Evolutionary conservation across 2,113 vertebrate species (phyloP), one percentile per base, ranked within the genome.

Genomic region (Colaptes auratus): DNA sequence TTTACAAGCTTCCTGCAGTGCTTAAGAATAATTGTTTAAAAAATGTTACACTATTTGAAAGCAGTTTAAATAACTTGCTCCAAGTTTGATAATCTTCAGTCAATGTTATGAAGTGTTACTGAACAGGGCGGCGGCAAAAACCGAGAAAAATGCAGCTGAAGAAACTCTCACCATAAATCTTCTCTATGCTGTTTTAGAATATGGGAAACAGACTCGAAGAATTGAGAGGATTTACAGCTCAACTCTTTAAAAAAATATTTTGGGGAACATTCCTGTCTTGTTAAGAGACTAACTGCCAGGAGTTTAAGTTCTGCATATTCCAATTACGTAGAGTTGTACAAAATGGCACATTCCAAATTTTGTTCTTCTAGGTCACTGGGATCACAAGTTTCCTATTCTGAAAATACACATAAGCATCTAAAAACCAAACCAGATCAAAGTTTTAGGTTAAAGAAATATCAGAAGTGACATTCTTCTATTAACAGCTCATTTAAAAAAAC

Each of bases 1-100:
- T 77, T 97, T 98, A 30, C 98, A 97, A 7, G 98, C 98, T 35
- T 98, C 97, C 12, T 97, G 98, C 89, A 99, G 96, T 8, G 98
- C 99, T 99, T 95, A 23, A 93, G 83, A 74, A 76, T 1, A 93
- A 69, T 56, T 7, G 50, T 46, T 64, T 82, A 86, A 48, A 31
- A 82, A 89, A 30, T 35, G 63, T 96, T 89, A 95, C 39, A 70
- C 21, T 42, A 15, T 56, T 44, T 89, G 52, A 66, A 84, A 89
- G 65, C 19, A n/a, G 36, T 52, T 66, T 17, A 31, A 75, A 13
- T 16, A 6, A 42, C 12, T 55, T 70, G 16, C 35, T 86, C 53
- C 23, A n/a, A 50, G 28, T 63, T 72, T 12, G 4, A 9, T 58
- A 36, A 79, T 33, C 48, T 46, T 76, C 63, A 73, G 17, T 63